Percentiles rank a stretch among this genome's conserved stretches.
Conservation (phyloP, 2,113 vertebrate genomes). For the Garra rufa region DNA sequence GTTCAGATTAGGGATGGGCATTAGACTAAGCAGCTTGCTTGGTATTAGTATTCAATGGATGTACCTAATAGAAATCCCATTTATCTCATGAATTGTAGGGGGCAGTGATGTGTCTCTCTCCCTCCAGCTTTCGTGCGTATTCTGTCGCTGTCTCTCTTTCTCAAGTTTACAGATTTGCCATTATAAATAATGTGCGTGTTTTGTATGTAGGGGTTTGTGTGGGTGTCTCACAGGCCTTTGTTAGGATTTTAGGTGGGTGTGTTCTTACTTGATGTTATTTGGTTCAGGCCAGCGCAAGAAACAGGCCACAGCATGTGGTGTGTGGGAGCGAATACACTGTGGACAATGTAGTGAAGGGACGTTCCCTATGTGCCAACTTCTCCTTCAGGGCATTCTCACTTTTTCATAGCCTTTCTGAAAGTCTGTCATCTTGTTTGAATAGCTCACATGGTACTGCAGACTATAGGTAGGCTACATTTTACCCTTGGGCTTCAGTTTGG, state of each 20-base stretch:
- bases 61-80: conserved; percentile 46
- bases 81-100: conserved; percentile 28
- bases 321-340: conserved; percentile 31
- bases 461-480: background rate
- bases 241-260: conserved; percentile 22
- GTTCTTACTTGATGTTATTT: conserved; percentile 37
- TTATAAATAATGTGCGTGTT: conserved; percentile 18
- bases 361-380: conserved; percentile 18
- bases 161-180: conserved; percentile 3
- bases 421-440: background rate
- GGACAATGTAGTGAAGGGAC: conserved; percentile 13
- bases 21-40: conserved; percentile 52
- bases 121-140: background rate
- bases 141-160: background rate
- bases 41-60: conserved; percentile 51
- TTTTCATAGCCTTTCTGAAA: background rate
- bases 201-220: conserved; percentile 32
- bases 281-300: conserved; percentile 22
- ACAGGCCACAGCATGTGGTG: conserved; percentile 24
- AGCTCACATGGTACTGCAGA: background rate
- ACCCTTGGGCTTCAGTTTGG: background rate
- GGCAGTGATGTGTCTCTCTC: conserved; percentile 28
- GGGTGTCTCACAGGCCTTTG: conserved; percentile 41
- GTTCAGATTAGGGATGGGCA: conserved; percentile 39
- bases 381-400: conserved; percentile 19